Percentiles rank a stretch among this genome's conserved stretches.
Conservation (phyloP, 2,888 invertebrate species). For the Drosophila merina region DNA sequence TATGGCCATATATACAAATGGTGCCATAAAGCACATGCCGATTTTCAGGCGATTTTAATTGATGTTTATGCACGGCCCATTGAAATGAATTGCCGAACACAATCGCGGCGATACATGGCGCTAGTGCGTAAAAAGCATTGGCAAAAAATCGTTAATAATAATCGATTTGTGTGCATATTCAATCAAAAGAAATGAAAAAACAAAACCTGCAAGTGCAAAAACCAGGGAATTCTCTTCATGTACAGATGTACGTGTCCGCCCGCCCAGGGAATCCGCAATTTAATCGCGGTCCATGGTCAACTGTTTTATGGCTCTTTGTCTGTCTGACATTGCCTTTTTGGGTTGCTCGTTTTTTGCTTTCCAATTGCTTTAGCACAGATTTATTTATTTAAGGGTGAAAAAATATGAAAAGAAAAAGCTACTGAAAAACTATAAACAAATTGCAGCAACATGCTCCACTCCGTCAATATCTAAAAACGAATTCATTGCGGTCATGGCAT, state of each 20-base stretch:
- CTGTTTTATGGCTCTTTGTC: conserved; percentile 30
- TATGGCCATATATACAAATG: conserved; percentile 35
- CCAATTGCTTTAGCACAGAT: conserved; percentile 29
- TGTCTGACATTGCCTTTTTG: conserved; percentile 13
- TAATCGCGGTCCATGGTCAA: conserved; percentile 26
- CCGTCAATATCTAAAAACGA: conserved; percentile 34
- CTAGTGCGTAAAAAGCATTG: conserved; percentile 48
- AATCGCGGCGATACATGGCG: conserved; percentile 25
- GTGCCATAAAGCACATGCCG: conserved; percentile 50
- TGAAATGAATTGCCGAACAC: conserved; percentile 59
- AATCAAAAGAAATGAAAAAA: conserved; percentile 56
- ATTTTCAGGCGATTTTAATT: conserved; percentile 63
- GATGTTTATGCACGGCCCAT: conserved; percentile 71
- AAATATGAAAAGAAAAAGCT: conserved; percentile 6
- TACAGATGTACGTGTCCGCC: not conserved
- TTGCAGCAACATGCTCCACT: conserved; percentile 31
- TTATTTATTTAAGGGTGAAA: conserved; percentile 33
- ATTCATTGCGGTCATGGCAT: conserved; percentile 9
- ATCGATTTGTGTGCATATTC: conserved; percentile 71
- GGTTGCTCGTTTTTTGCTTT: conserved; percentile 7
- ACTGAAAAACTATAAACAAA: conserved; percentile 31
- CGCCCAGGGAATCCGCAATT: conserved; percentile 39
- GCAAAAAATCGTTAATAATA: conserved; percentile 68
- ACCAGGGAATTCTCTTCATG: conserved; percentile 9
- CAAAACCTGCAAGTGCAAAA: conserved; percentile 31